phyloP scores from a whole-genome alignment of 2,797 vertebrate species.

The Geotrypetes seraphini region DNA sequence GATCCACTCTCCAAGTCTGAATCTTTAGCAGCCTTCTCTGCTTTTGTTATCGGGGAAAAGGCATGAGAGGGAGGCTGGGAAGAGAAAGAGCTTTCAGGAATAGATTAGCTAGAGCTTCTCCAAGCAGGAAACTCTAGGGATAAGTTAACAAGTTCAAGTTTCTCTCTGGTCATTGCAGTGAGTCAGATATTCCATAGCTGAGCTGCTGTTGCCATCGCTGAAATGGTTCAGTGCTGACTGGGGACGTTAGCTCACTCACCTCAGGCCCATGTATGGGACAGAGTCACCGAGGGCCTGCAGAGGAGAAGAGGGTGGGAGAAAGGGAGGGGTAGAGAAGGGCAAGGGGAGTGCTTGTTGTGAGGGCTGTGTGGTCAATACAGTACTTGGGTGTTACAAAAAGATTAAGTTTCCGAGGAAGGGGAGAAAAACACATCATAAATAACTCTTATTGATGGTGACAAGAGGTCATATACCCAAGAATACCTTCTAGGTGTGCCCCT shows the following conservation, averaged over 20 bases:
- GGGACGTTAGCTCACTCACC: too few relatives aligned
- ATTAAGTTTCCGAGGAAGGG: too few relatives aligned
- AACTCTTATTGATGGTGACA: too few relatives aligned
- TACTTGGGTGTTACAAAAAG: too few relatives aligned
- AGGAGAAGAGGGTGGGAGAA: not conserved
- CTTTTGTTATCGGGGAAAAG: not conserved
- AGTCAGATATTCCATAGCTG: constrained; percentile 43
- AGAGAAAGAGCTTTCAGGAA: rapidly evolving
- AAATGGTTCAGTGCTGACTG: constrained; percentile 42
- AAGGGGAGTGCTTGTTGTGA: not conserved
- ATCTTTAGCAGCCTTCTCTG: not conserved
- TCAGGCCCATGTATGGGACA: too few relatives aligned
- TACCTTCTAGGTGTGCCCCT: too few relatives aligned
- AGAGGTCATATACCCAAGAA: too few relatives aligned
- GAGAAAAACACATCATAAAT: too few relatives aligned
- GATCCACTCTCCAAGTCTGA: not conserved
- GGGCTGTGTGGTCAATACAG: too few relatives aligned
- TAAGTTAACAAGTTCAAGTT: constrained; percentile 22
- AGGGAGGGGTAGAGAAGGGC: not conserved
- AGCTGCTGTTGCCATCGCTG: too few relatives aligned
- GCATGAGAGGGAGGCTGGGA: not conserved
- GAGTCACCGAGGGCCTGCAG: too few relatives aligned
- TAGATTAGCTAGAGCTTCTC: not conserved
- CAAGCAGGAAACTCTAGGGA: not conserved
- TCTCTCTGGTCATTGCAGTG: constrained; percentile 42